phyloP scores from a whole-genome alignment of 2,797 vertebrate species.

The Xiphophorus birchmanni region DNA sequence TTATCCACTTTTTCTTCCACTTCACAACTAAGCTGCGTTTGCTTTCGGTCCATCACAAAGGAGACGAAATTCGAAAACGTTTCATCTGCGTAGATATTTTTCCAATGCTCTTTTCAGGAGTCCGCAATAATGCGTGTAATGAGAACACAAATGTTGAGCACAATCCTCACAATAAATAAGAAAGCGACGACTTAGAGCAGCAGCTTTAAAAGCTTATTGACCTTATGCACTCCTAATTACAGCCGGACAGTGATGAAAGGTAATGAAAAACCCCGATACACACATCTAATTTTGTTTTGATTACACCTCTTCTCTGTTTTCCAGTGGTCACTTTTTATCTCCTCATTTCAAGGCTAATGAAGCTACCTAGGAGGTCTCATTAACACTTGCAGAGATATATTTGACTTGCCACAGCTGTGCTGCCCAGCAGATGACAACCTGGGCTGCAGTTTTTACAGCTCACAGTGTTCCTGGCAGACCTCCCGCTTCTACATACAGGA shows the following conservation, averaged over 20 bases:
- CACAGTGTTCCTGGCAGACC: neutral
- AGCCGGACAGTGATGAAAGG: neutral
- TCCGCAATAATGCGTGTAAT: neutral
- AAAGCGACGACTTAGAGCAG: neutral
- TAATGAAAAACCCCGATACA: neutral
- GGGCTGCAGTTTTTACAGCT: neutral
- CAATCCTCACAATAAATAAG: neutral
- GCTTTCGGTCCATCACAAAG: neutral
- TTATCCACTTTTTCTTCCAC: neutral
- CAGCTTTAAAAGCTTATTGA: conserved; percentile 4
- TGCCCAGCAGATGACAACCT: conserved; percentile 1
- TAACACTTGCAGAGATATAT: conserved; percentile 7
- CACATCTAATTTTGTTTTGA: conserved; percentile 3
- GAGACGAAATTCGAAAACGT: neutral
- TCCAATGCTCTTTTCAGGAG: neutral
- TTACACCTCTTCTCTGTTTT: neutral
- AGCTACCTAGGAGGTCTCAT: conserved; percentile 5
- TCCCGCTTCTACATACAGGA: neutral
- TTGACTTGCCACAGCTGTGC: neutral
- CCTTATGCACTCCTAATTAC: conserved; percentile 1
- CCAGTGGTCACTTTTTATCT: conserved; percentile 8
- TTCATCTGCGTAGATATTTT: neutral
- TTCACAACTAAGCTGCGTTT: neutral
- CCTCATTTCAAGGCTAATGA: conserved; percentile 1
- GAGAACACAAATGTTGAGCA: neutral